A percentile compares a stretch with the other conserved stretches of the same genome.
phyloP scores from a whole-genome alignment of 2,797 vertebrate genomes.

The Lycodopsis pacificus region DNA sequence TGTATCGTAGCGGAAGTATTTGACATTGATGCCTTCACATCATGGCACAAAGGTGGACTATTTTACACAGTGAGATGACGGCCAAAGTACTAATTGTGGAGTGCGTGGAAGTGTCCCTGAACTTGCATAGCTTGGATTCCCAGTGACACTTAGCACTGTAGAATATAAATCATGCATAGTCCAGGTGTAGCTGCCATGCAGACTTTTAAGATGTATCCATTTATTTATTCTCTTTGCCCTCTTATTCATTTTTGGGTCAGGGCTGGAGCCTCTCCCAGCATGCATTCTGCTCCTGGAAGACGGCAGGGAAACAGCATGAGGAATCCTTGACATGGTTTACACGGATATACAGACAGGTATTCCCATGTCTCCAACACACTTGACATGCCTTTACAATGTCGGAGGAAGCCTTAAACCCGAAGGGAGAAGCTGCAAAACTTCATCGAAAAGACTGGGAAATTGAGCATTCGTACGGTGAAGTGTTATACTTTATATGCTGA shows the following conservation, averaged over 20 bases:
- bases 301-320: slow-evolving; percentile 1
- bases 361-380: slow-evolving; percentile 31
- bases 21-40: neutral
- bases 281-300: slow-evolving; percentile 28
- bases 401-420: slow-evolving; percentile 1
- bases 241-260: slow-evolving; percentile 3
- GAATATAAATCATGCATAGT: slow-evolving; percentile 15
- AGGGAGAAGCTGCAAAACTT: slow-evolving; percentile 8
- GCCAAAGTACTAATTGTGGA: slow-evolving; percentile 10
- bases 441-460: neutral
- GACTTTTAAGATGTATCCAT: slow-evolving; percentile 2
- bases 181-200: neutral
- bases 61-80: slow-evolving; percentile 12
- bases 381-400: slow-evolving; percentile 34
- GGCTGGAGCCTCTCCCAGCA: slow-evolving; percentile 17
- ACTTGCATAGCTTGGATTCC: neutral
- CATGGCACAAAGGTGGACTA: neutral
- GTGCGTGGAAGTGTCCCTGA: slow-evolving; percentile 26
- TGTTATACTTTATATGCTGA: neutral
- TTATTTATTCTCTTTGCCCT: neutral
- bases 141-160: slow-evolving; percentile 26
- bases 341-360: slow-evolving; percentile 31
- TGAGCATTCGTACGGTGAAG: neutral
- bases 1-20: neutral
- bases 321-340: slow-evolving; percentile 36